Evolutionary conservation across 92 coral and sea anemone species (phyloP).

Genomic region (Paragorgia papillata): DNA sequence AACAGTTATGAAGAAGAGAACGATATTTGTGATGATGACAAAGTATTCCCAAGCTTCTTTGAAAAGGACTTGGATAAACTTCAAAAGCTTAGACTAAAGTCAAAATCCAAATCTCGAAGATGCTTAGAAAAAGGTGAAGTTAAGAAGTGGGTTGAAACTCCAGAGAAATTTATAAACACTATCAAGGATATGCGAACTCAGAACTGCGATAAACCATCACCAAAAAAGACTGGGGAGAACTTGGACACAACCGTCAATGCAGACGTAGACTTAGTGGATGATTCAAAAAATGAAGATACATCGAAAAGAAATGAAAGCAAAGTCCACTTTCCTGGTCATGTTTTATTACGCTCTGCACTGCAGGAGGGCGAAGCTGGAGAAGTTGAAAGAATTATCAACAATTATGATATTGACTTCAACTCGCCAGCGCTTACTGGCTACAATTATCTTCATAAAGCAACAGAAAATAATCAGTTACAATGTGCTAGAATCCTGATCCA

Average conservation of each 20-base stretch:
- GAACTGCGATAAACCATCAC: neutral
- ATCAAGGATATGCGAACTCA: conserved; percentile 13
- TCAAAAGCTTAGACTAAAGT: conserved; percentile 10
- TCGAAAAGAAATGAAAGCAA: neutral
- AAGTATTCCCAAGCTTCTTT: conserved; percentile 22
- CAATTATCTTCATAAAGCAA: conserved; percentile 39
- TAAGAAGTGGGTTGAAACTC: conserved; percentile 22
- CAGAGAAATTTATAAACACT: conserved; percentile 13
- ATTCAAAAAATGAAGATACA: neutral
- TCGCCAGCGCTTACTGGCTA: conserved; percentile 2
- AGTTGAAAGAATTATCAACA: conserved; percentile 2
- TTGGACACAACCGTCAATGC: neutral
- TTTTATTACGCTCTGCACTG: conserved; percentile 17
- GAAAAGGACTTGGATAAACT: conserved; percentile 30
- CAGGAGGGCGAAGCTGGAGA: conserved; percentile 25
- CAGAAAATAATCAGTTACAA: conserved; percentile 13
- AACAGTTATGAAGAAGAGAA: neutral
- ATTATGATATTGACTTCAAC: conserved; percentile 13
- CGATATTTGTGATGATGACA: neutral
- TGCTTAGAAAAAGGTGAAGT: conserved; percentile 15
- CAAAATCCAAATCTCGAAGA: conserved; percentile 4
- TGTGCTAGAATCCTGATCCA: conserved; percentile 22
- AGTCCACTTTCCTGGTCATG: conserved; percentile 36
- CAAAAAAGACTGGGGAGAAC: neutral
- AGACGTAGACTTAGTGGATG: too few relatives aligned